Conservation (phyloP, 2,888 invertebrate species). For the Dascillus cervinus region DNA sequence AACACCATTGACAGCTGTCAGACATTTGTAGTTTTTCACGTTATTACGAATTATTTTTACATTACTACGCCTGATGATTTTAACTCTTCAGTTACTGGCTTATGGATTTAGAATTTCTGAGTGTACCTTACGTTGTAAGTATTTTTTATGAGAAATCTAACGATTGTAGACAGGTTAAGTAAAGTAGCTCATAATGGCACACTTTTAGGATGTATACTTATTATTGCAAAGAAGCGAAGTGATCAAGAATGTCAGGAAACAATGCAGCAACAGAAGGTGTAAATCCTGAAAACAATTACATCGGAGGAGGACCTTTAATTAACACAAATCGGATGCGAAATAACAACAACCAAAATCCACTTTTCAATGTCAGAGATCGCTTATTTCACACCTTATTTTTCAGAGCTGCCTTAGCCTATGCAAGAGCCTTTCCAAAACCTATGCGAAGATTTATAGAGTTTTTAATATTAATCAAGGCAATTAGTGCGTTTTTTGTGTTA, state of each 20-base stretch:
- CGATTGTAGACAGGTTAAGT: too few relatives aligned
- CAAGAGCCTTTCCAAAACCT: conserved; percentile 79
- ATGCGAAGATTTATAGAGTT: conserved; percentile 78
- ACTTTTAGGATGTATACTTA: not conserved
- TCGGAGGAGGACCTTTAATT: conserved; percentile 50
- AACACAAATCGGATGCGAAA: conserved; percentile 47
- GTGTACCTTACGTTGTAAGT: too few relatives aligned
- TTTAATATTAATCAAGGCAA: conserved; percentile 70
- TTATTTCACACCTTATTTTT: conserved; percentile 93
- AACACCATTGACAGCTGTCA: too few relatives aligned
- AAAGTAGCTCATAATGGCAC: not conserved
- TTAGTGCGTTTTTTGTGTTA: conserved; percentile 80
- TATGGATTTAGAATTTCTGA: too few relatives aligned
- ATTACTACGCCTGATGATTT: too few relatives aligned
- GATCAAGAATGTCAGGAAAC: conserved; percentile 22
- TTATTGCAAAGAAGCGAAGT: conserved; percentile 1
- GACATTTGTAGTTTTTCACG: too few relatives aligned
- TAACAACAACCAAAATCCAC: conserved; percentile 62
- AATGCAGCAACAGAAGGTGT: conserved; percentile 21
- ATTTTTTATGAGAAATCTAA: too few relatives aligned
- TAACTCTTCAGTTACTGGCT: too few relatives aligned
- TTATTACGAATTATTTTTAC: too few relatives aligned
- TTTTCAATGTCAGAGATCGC: conserved; percentile 82
- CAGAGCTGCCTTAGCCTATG: conserved; percentile 86
- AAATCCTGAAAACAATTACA: conserved; percentile 33